These are phyloP conservation scores for Thecocarcelia acutangulata DNA, from an alignment of 2,888 invertebrate genomes.

Conservation along the genomic window DNA sequence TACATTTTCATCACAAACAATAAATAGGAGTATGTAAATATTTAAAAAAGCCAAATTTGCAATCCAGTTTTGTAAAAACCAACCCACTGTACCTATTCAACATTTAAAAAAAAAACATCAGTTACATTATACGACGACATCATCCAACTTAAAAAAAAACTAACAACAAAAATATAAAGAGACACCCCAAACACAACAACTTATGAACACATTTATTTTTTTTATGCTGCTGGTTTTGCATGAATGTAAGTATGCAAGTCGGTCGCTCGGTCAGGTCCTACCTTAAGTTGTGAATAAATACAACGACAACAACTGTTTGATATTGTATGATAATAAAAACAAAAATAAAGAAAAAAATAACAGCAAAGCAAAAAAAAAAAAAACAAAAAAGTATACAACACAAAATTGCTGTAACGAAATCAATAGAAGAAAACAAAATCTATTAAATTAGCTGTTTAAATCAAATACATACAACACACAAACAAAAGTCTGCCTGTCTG, in stretches of 20 bases:
- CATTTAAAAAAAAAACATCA: not conserved
- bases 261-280: conserved; percentile 40
- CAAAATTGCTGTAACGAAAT: conserved; percentile 37
- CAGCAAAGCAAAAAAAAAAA: conserved; percentile 27
- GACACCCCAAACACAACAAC: conserved; percentile 15
- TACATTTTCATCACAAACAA: no score
- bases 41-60: no score
- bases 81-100: no score
- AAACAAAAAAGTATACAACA: conserved; percentile 29
- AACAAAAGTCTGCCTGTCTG: conserved; percentile 1
- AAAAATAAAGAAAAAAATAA: conserved; percentile 9
- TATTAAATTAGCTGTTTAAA: conserved; percentile 53
- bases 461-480: conserved; percentile 12
- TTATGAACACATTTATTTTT: conserved; percentile 21
- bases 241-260: conserved; percentile 7
- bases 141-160: conserved; percentile 22
- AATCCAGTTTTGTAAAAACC: no score
- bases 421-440: conserved; percentile 37
- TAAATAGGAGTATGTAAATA: no score
- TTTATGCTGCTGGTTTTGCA: not conserved
- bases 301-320: not conserved
- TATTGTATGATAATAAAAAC: conserved; percentile 9
- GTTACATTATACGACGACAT: not conserved
- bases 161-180: not conserved
- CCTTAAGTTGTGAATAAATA: conserved; percentile 50